phyloP scores from a whole-genome alignment of 2,113 vertebrate species.

The Lynx canadensis region DNA sequence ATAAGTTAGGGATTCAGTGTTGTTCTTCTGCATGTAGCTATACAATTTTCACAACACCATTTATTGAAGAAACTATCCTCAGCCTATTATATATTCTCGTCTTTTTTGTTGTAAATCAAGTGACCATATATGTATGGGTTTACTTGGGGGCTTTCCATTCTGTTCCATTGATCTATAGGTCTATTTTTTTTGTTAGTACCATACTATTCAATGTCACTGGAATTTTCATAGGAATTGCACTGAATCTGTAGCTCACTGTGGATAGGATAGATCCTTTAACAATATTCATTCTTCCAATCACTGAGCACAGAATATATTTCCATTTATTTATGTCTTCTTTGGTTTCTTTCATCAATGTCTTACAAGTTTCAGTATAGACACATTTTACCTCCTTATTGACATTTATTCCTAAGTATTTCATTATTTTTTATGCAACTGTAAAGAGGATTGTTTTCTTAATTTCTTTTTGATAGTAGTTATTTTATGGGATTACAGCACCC shows the following conservation, averaged over 20 bases:
- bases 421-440: not conserved
- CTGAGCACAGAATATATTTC: not conserved
- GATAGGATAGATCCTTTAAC: not conserved
- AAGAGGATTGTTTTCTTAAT: not conserved
- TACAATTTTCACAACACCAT: not conserved
- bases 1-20: not conserved
- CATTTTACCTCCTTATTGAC: not conserved
- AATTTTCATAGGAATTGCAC: not conserved
- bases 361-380: not conserved
- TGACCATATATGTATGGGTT: not conserved
- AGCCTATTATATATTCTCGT: not conserved
- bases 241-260: not conserved
- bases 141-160: not conserved
- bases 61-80: not conserved
- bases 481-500: not conserved
- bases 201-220: not conserved
- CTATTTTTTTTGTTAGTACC: not conserved
- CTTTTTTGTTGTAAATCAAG: not conserved
- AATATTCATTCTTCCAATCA: not conserved
- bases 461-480: not conserved
- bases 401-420: not conserved
- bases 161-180: not conserved
- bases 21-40: not conserved
- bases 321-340: not conserved
- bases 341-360: not conserved